phyloP scores from a whole-genome alignment of 2,888 invertebrate species.

The Flexamia atlantica region DNA sequence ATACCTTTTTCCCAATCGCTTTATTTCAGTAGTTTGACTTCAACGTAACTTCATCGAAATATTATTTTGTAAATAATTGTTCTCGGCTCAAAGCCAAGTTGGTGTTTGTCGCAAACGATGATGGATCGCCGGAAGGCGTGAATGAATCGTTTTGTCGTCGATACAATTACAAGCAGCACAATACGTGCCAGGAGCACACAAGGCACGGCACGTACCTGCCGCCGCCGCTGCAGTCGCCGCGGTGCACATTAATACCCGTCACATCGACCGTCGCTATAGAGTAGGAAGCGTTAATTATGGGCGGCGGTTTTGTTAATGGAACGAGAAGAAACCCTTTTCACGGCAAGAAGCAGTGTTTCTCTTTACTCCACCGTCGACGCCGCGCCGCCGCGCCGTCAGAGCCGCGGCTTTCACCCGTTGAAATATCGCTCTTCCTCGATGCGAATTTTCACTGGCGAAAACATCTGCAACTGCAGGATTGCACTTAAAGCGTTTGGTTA shows the following conservation, averaged over 20 bases:
- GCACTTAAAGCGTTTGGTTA: no score
- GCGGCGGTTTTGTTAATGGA: not conserved
- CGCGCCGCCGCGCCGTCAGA: not conserved
- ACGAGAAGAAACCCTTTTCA: conserved; percentile 12
- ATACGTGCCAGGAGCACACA: conserved; percentile 10
- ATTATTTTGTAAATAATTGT: no score
- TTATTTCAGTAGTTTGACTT: no score
- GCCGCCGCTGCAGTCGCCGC: not conserved
- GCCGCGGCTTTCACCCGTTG: not conserved
- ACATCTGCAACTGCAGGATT: no score
- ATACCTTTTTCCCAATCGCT: no score
- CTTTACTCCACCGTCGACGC: no score
- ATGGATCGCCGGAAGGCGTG: not conserved
- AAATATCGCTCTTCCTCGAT: not conserved
- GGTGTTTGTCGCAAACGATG: not conserved
- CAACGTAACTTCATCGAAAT: no score
- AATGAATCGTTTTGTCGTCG: not conserved
- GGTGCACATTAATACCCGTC: conserved; percentile 20
- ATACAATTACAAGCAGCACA: not conserved
- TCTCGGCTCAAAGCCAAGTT: no score
- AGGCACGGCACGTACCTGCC: not conserved
- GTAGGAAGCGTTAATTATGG: conserved; percentile 2
- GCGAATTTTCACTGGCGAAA: not conserved
- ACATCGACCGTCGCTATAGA: not conserved
- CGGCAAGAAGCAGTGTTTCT: conserved; percentile 2